Evolutionary conservation across 2,113 vertebrate species (phyloP).

Genomic region (Chloroceryle aenea): DNA sequence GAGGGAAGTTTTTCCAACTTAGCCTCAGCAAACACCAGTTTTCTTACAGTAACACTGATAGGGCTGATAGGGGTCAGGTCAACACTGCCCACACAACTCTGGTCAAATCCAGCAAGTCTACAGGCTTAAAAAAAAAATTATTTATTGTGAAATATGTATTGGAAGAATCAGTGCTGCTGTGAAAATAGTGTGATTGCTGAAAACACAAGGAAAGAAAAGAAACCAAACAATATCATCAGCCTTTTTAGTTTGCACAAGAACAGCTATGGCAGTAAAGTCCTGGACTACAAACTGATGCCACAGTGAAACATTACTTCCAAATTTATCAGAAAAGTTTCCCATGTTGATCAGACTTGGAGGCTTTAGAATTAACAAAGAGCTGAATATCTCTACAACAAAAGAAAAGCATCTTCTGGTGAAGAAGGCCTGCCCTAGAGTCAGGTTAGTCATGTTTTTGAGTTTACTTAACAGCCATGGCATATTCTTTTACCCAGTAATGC

Average conservation of each 20-base stretch:
- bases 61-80: not conserved
- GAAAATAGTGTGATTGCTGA: not conserved
- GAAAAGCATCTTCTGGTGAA: not conserved
- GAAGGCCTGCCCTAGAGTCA: not conserved
- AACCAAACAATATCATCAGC: not conserved
- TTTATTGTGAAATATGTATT: not conserved
- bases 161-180: not conserved
- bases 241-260: not conserved
- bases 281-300: not conserved
- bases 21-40: not conserved
- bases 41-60: not conserved
- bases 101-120: not conserved
- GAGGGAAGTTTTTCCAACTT: not conserved
- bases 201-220: not conserved
- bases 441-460: not conserved
- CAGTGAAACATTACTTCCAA: not conserved
- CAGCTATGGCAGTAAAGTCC: not conserved
- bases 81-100: not conserved
- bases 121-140: fast-evolving
- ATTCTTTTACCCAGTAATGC: not conserved
- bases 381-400: not conserved
- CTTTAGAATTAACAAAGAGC: not conserved
- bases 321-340: not conserved
- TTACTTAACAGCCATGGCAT: not conserved
- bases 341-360: not conserved